Base-by-base conservation (phyloP, 2,113 vertebrate genomes). In the Hepsetus odoe region DNA sequence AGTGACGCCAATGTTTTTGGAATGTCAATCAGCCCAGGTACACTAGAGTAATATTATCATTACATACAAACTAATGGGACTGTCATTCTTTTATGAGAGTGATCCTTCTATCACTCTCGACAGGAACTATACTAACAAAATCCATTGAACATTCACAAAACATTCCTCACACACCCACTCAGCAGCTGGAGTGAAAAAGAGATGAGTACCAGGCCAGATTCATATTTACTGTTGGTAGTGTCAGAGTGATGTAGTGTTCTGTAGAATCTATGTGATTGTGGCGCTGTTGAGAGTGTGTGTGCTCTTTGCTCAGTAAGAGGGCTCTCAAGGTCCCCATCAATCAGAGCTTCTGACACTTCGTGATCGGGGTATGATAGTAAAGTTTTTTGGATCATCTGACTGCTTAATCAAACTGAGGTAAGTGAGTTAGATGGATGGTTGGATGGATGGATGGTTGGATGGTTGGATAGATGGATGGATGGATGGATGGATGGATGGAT, bases 291-390 rank as follows among this genome's bases (percentile, higher is more conserved):
- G 44, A 65, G 14, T 14, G 24, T 22, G 53, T 58, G 55, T 59
- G 70, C 35, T 72, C 70, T 72, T 53, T 58, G 49, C 61, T 61
- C 58, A 61, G 53, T n/a, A 40, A 72, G 53, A 72, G n/a, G 69
- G 56, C 49, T 46, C 56, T 59, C 18, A 62, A 18, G 61, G 61
- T 65, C 61, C 61, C 38, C 61, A 65, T 65, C 61, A 35, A 18
- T 65, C 61, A 65, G 32, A 38, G 61, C 61, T 65, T 38, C 61
- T 65, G 61, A n/a, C 30, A 64, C 64, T 38, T 38, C 24, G 22
- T 53, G 44, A 75, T 66, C 73, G 28, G 61, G 33, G 13, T 53
- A 56, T 22, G 44, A 30, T 46, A 33, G 3, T 51, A 62, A 51
- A 5, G 10, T n/a, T 62, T 61, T 46, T 64, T 30, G 28, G 58